Evolutionary conservation across 2,888 invertebrate species (phyloP).

Genomic region (Lamellibrachia columna): DNA sequence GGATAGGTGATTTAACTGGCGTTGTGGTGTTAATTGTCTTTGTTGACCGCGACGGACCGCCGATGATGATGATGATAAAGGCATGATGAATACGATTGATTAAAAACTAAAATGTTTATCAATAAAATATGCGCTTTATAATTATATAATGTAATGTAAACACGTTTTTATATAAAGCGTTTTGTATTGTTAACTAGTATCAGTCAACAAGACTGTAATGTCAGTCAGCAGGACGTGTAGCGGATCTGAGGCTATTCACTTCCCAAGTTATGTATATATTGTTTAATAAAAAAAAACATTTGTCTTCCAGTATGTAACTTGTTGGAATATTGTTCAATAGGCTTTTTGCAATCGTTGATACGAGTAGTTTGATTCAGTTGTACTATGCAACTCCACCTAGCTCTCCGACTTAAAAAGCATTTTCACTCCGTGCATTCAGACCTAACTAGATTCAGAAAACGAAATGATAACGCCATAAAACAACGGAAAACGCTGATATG

Average conservation of each 20-base stretch:
- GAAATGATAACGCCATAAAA: no score
- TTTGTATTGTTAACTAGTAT: background rate
- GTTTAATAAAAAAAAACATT: background rate
- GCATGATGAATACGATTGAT: background rate
- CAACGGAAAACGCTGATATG: no score
- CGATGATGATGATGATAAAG: background rate
- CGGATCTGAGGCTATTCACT: background rate
- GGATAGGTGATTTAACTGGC: background rate
- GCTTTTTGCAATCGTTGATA: background rate
- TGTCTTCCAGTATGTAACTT: background rate
- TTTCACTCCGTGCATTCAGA: background rate
- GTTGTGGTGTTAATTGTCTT: background rate
- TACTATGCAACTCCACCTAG: background rate
- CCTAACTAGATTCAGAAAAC: background rate
- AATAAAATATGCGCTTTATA: background rate
- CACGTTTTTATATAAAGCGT: background rate
- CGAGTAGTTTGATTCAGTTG: background rate
- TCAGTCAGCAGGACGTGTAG: background rate
- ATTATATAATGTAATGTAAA: background rate
- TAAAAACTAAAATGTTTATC: background rate
- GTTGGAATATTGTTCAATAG: background rate
- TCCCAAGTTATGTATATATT: background rate
- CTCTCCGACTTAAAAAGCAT: background rate
- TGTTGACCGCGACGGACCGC: background rate
- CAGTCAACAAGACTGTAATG: background rate